Conservation (phyloP, 2,888 invertebrate species). For the Liodrosophila aerea region DNA sequence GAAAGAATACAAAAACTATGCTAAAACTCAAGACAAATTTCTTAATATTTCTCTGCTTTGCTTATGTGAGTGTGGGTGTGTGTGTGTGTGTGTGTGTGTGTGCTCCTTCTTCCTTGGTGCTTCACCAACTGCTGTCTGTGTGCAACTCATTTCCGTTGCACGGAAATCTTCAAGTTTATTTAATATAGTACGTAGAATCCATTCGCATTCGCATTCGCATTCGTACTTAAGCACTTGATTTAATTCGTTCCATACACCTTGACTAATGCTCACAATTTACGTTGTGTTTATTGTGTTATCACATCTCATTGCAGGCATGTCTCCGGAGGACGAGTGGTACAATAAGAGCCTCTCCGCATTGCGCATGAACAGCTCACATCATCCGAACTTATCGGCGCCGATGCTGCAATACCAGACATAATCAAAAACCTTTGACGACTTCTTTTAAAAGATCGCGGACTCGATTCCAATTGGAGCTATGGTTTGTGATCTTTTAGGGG, state of each 20-base stretch:
- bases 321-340: constrained; percentile 98
- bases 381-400: constrained; percentile 96
- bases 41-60: constrained; percentile 9
- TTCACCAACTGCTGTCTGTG: constrained; percentile 1
- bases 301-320: constrained; percentile 87
- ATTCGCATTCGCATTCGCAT: no score
- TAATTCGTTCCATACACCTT: no score
- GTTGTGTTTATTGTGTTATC: no score
- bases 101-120: neutral
- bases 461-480: constrained; percentile 20
- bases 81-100: no score
- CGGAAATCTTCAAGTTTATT: constrained; percentile 49
- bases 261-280: no score
- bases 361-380: constrained; percentile 97
- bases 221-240: no score
- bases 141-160: constrained; percentile 38
- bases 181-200: neutral
- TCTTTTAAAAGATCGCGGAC: constrained; percentile 79
- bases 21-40: constrained; percentile 25
- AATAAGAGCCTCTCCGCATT: constrained; percentile 98
- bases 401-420: constrained; percentile 99
- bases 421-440: constrained; percentile 85
- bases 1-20: no score
- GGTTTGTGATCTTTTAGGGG: constrained; percentile 50
- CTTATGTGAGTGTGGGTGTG: neutral